Evolutionary conservation across 2,113 vertebrate genomes (phyloP), one percentile per base, ranked within the genome.

Genomic region (Telmatochromis brachygnathus): DNA sequence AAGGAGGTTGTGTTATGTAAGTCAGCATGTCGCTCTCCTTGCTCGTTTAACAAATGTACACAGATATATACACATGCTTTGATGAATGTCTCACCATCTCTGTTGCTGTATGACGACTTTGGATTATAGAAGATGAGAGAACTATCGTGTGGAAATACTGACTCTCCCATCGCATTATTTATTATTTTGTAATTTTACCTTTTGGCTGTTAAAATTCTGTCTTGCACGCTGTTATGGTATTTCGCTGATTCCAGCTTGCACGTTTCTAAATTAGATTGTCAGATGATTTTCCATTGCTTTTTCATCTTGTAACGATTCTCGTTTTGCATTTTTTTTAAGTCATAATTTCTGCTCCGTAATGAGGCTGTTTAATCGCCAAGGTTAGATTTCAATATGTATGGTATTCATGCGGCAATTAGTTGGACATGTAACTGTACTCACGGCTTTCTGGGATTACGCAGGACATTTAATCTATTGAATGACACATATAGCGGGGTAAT

Each of bases 391-490:
- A 86, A 28, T 85, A 82, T 81, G 60, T 47, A 82, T 55, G 53
- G 39, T 82, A 55, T 82, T 91, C 30, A 55, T 86, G 55, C 10
- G 2, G 86, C 79, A 92, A 77, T 93, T 88, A 77, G 45, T 30
- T 77, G 15, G 17, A 8, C 42, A 49, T 77, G 23, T 49, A 47
- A 51, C 45, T 77, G 70, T 30, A 75, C 80, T 77, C 37, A 87
- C 35, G 79, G 54, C 81, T 91, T 92, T 93, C 94, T 95, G 94
- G 65, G 85, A 83, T 85, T 19, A 45, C 83, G 45, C 80, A 87
- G 73, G 82, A 11, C 15, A 87, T 88, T 94, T 45, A 93, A 93
- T 83, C 53, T 88, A 89, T 94, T 92, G 75, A 94, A 91, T 55
- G 42, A 26, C 42, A 88, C 55, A 21, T 54, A 75, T 79, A 58